Conservation (phyloP, 2,797 vertebrate genomes). For the Chloroceryle amazona region DNA sequence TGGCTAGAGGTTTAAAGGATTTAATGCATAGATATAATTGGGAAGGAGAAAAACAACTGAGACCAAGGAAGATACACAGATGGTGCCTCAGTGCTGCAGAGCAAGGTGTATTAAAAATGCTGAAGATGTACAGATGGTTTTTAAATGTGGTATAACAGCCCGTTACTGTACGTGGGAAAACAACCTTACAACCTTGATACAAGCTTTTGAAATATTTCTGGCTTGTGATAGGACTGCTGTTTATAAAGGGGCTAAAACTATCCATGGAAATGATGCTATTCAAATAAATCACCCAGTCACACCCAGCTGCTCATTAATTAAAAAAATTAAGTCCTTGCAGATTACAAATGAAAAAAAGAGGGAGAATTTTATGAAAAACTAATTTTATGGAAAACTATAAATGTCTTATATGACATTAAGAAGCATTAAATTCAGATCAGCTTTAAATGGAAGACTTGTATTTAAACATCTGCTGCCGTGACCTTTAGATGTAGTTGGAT, state of each 20-base stretch:
- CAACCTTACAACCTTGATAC: neutral
- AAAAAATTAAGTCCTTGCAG: neutral
- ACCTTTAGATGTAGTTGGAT: neutral
- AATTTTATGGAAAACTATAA: neutral
- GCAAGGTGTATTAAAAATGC: neutral
- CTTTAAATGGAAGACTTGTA: neutral
- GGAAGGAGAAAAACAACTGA: conserved; percentile 25
- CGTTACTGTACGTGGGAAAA: neutral
- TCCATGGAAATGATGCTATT: neutral
- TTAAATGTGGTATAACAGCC: neutral
- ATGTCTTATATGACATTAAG: neutral
- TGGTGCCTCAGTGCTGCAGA: conserved; percentile 1
- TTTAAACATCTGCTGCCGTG: neutral
- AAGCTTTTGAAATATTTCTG: neutral
- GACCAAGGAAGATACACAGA: neutral
- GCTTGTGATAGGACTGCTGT: neutral
- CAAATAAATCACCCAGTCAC: neutral
- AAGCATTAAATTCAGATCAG: neutral
- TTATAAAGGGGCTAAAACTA: neutral
- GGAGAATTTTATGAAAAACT: neutral
- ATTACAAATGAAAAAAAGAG: neutral
- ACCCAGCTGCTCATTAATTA: neutral
- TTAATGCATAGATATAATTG: conserved; percentile 67
- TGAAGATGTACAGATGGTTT: neutral
- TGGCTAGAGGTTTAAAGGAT: conserved; percentile 69